These are phyloP conservation scores for Emberiza fucata DNA, from an alignment of 2,113 vertebrate species.

Conservation along the genomic window DNA sequence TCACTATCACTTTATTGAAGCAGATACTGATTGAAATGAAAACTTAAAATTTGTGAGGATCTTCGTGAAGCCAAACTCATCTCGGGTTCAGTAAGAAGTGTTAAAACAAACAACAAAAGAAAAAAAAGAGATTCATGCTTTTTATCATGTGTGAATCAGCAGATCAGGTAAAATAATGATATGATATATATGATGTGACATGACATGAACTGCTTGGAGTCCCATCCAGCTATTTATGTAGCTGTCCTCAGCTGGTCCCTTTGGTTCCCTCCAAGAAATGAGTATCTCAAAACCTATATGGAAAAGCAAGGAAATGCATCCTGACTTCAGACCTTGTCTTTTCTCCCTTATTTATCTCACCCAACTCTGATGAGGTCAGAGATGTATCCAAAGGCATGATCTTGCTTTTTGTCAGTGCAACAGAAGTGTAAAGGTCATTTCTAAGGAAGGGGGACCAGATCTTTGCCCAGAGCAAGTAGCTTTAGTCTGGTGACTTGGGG, in stretches of 20 bases:
- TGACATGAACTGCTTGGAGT: not conserved
- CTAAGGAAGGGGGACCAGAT: not conserved
- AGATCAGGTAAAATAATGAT: not conserved
- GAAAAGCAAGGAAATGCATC: not conserved
- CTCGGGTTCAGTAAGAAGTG: not conserved
- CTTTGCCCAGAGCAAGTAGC: not conserved
- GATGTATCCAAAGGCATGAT: not conserved
- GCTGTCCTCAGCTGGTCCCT: not conserved
- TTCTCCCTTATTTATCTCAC: not conserved
- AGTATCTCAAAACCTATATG: not conserved
- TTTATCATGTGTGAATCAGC: not conserved
- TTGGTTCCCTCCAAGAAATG: not conserved
- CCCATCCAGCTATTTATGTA: not conserved
- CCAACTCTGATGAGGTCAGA: not conserved
- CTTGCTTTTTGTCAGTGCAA: not conserved
- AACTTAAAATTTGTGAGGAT: not conserved
- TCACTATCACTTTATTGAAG: not conserved
- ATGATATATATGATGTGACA: not conserved
- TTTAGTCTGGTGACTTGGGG: not conserved
- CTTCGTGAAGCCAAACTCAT: not conserved
- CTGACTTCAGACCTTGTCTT: not conserved
- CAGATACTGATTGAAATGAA: not conserved
- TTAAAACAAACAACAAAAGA: not conserved
- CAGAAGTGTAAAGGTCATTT: not conserved
- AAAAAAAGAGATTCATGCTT: fast-evolving